Evolutionary conservation across 2,113 vertebrate genomes (phyloP).

Genomic region (Eleginops maclovinus): DNA sequence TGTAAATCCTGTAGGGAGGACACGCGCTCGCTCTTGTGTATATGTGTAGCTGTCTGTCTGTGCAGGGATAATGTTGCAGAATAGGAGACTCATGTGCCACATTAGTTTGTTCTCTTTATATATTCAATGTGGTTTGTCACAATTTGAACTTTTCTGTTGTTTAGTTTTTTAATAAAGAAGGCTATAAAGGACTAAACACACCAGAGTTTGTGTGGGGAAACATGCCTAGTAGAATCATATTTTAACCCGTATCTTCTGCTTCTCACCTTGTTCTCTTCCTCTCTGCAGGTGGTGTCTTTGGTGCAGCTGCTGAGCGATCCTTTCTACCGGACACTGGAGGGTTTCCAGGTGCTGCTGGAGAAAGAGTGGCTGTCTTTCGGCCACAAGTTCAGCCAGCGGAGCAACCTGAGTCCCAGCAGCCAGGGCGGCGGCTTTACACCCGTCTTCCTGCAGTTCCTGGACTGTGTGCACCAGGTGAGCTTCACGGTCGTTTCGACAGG

Average conservation of each 20-base stretch:
- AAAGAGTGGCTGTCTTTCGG: slow-evolving; percentile 99
- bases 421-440: slow-evolving; percentile 96
- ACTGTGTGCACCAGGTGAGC: slow-evolving; percentile 97
- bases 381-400: slow-evolving; percentile 96
- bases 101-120: no score
- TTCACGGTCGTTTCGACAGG: neutral
- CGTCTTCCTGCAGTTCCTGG: slow-evolving; percentile 95
- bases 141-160: neutral
- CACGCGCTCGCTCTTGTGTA: no score
- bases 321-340: slow-evolving; percentile 96
- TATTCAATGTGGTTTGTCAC: no score
- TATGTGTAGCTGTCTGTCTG: no score
- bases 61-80: no score
- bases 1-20: no score
- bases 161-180: neutral
- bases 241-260: neutral
- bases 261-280: neutral
- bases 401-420: slow-evolving; percentile 90
- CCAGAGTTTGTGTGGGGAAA: neutral
- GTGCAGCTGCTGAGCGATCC: slow-evolving; percentile 96
- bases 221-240: neutral
- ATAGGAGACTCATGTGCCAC: no score
- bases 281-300: slow-evolving; percentile 90
- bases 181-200: neutral
- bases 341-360: slow-evolving; percentile 95